Conservation (phyloP, 2,797 vertebrate species). For the Ciconia nigra region DNA sequence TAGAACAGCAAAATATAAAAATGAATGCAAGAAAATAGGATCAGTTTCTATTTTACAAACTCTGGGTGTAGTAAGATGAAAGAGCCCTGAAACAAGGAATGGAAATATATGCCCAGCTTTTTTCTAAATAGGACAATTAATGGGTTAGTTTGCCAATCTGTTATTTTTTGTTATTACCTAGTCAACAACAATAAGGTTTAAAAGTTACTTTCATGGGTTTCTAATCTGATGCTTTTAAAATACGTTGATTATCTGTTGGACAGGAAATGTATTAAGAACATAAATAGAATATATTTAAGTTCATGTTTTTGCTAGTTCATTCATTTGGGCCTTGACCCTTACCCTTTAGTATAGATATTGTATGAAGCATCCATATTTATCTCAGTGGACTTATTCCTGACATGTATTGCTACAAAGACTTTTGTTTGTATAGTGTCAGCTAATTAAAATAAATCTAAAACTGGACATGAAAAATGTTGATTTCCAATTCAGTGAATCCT, state of each 20-base stretch:
- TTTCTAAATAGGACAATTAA: slow-evolving; percentile 43
- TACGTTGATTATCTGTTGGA: neutral
- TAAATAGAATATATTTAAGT: neutral
- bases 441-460: slow-evolving; percentile 77
- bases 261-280: slow-evolving; percentile 47
- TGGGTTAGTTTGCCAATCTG: slow-evolving; percentile 18
- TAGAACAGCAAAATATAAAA: neutral
- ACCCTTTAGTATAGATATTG: neutral
- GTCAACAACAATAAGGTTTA: slow-evolving; percentile 20
- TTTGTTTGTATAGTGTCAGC: slow-evolving; percentile 35
- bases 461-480: slow-evolving; percentile 66
- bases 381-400: slow-evolving; percentile 13
- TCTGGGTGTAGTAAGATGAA: slow-evolving; percentile 18
- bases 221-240: slow-evolving; percentile 29
- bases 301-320: slow-evolving; percentile 17
- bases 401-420: neutral
- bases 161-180: slow-evolving; percentile 47
- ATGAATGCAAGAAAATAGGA: neutral
- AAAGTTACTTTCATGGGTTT: slow-evolving; percentile 43
- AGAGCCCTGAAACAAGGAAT: slow-evolving; percentile 46
- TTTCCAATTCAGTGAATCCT: slow-evolving; percentile 63
- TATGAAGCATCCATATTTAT: neutral
- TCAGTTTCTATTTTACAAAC: slow-evolving; percentile 21
- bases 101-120: slow-evolving; percentile 21
- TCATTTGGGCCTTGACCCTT: neutral